Conservation (phyloP, 35 echinoderm and acorn worm species). For the Ophioderma brevispina region DNA sequence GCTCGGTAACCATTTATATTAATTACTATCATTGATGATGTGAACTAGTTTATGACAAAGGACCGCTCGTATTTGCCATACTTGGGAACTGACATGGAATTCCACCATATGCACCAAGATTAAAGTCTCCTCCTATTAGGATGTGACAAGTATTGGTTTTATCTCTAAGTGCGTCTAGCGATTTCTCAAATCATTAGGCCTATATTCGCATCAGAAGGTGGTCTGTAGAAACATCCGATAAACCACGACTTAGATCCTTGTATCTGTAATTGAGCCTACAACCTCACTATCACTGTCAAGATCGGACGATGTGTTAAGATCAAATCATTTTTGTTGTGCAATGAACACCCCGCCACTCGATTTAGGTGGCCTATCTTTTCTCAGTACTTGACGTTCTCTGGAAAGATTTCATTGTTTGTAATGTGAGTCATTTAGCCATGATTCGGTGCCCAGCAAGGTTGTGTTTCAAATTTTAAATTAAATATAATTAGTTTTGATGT, state of each 20-base stretch:
- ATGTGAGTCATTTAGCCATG: constrained; percentile 31
- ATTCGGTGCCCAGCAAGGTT: constrained; percentile 28
- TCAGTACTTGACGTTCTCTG: constrained; percentile 6
- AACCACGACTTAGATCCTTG: constrained; percentile 39
- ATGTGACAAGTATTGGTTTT: constrained; percentile 27
- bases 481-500: no score
- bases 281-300: constrained; percentile 19
- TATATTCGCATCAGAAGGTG: constrained; percentile 24
- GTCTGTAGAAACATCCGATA: constrained; percentile 51
- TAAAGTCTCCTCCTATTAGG: constrained; percentile 33
- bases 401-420: constrained; percentile 37
- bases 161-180: background rate
- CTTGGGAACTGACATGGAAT: constrained; percentile 2
- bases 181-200: constrained; percentile 28
- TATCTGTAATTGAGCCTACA: constrained; percentile 27
- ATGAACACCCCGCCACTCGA: constrained; percentile 40
- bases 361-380: constrained; percentile 24
- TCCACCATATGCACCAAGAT: constrained; percentile 33
- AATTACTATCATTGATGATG: background rate
- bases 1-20: constrained; percentile 22
- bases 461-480: no score
- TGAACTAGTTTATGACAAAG: constrained; percentile 37
- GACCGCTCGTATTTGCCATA: constrained; percentile 10
- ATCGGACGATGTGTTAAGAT: constrained; percentile 12
- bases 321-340: constrained; percentile 20